These are phyloP conservation scores for Pogonus chalceus DNA, from an alignment of 1,140 invertebrate species.

Conservation along the genomic window DNA sequence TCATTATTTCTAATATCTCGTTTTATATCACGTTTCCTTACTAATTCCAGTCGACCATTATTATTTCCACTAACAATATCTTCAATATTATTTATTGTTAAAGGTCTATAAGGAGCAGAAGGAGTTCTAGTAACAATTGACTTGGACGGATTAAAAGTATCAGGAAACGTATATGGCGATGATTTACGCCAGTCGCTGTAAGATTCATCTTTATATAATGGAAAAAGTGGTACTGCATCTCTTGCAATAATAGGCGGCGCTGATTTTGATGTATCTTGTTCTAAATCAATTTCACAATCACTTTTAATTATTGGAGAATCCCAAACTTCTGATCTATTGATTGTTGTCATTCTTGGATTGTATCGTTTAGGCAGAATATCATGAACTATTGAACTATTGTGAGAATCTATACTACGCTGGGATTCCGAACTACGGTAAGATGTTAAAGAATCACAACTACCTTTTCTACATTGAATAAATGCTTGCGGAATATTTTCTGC, in stretches of 20 bases:
- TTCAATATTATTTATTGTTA: too few relatives aligned
- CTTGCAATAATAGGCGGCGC: constrained; percentile 15
- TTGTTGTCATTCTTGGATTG: background rate
- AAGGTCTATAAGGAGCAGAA: background rate
- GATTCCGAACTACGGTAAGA: constrained; percentile 34
- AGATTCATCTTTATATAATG: constrained; percentile 8
- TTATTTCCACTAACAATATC: background rate
- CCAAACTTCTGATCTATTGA: background rate
- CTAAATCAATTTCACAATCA: background rate
- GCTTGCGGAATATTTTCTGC: constrained; percentile 25
- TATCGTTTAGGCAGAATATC: background rate
- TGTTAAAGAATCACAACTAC: constrained; percentile 43
- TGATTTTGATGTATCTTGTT: constrained; percentile 16
- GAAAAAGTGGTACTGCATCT: constrained; percentile 17
- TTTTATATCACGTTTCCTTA: constrained; percentile 6
- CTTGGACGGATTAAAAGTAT: background rate
- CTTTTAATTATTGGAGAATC: background rate
- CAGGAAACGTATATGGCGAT: background rate
- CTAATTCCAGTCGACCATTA: background rate
- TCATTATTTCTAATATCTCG: constrained; percentile 2
- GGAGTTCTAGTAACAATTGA: background rate
- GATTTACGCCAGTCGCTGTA: background rate
- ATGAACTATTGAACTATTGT: constrained; percentile 17
- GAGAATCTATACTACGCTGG: constrained; percentile 25
- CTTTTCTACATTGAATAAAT: constrained; percentile 31